phyloP scores from a whole-genome alignment of 2,888 invertebrate species.

The Drosophila mayaguana region DNA sequence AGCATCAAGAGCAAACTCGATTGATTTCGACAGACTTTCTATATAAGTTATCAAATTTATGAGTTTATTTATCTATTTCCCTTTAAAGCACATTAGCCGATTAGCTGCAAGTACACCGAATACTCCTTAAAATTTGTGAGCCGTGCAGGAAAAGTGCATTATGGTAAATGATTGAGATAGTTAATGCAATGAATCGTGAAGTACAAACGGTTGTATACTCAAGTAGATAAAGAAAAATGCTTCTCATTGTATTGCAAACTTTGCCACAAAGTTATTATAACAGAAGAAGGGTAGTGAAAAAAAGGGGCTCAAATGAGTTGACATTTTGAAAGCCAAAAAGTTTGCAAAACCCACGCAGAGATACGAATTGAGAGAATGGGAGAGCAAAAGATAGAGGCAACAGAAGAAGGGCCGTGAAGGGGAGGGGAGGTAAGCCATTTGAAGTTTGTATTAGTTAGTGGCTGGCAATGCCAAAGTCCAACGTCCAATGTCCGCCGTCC shows the following conservation, averaged over 20 bases:
- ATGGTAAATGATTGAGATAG: constrained; percentile 9
- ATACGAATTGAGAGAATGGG: constrained; percentile 17
- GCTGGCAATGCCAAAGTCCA: constrained; percentile 40
- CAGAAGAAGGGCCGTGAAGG: constrained; percentile 22
- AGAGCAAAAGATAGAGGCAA: constrained; percentile 2
- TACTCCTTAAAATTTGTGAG: not conserved
- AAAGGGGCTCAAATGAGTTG: constrained; percentile 63
- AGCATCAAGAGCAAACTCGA: too few relatives aligned
- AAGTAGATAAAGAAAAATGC: constrained; percentile 39
- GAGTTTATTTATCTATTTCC: not conserved
- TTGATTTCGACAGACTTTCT: too few relatives aligned
- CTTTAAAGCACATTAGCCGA: not conserved
- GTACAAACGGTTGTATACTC: constrained; percentile 33
- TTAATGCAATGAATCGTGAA: constrained; percentile 42
- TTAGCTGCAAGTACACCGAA: not conserved
- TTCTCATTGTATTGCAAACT: constrained; percentile 48
- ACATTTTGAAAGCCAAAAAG: constrained; percentile 72
- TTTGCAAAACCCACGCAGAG: constrained; percentile 50
- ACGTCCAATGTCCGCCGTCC: not conserved
- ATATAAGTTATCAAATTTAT: not conserved
- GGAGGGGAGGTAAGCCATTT: constrained; percentile 61
- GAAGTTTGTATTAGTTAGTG: constrained; percentile 69
- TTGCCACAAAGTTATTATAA: constrained; percentile 64
- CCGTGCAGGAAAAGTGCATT: constrained; percentile 17
- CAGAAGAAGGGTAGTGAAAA: constrained; percentile 34